Conservation (phyloP, 2,113 vertebrate species). For the Bubo bubo region DNA sequence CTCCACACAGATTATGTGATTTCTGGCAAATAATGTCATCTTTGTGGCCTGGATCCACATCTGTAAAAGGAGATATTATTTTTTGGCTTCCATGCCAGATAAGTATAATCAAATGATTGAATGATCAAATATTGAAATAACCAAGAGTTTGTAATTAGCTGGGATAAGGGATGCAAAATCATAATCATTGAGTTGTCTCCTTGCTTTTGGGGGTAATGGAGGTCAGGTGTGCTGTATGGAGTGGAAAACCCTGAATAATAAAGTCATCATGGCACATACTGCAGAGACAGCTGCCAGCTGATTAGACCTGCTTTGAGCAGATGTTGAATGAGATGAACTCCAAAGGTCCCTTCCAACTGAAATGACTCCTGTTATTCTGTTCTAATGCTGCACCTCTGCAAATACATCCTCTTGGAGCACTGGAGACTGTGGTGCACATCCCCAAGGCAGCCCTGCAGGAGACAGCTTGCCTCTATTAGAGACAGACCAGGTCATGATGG, state of each 20-base stretch:
- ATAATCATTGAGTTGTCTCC: not conserved
- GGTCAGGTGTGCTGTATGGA: not conserved
- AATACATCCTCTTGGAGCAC: not conserved
- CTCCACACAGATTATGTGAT: not conserved
- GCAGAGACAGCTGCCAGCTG: not conserved
- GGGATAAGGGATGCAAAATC: not conserved
- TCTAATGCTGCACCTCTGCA: not conserved
- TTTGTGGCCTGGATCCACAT: not conserved
- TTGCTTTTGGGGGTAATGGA: not conserved
- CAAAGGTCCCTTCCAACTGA: not conserved
- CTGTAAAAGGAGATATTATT: not conserved
- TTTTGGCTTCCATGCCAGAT: not conserved
- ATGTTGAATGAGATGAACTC: not conserved
- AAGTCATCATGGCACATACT: not conserved
- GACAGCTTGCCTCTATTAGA: not conserved
- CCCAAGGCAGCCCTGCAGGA: not conserved
- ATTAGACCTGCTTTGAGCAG: not conserved
- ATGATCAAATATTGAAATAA: not conserved
- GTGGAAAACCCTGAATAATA: not conserved
- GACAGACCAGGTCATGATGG: not conserved
- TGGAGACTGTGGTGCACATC: not conserved
- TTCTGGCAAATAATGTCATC: not conserved
- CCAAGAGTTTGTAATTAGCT: not conserved
- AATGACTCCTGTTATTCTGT: not conserved
- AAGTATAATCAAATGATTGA: not conserved